Conservation (phyloP, 1,140 invertebrate genomes). For the Calliphora vicina region DNA sequence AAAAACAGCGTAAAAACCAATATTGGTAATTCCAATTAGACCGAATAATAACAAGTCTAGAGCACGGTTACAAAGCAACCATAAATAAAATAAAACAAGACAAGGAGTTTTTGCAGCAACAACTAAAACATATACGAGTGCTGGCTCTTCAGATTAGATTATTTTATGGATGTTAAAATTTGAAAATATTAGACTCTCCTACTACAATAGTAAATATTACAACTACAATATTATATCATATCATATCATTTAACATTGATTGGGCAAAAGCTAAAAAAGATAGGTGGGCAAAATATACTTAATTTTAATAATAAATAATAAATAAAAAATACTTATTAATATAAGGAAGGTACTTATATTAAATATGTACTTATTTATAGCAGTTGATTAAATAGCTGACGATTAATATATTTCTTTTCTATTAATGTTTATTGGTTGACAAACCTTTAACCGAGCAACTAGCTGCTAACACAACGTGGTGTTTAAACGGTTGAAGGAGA, state of each 20-base stretch:
- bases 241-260: not conserved
- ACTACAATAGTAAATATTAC: too few species aligned
- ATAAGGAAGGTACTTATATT: not conserved
- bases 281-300: not conserved
- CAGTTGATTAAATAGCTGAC: not conserved
- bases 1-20: too few species aligned
- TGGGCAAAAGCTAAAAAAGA: not conserved
- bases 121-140: too few species aligned
- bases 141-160: not conserved
- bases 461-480: not conserved
- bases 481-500: not conserved
- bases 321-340: not conserved
- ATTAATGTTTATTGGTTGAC: not conserved
- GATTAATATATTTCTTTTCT: not conserved
- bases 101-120: too few species aligned
- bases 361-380: not conserved
- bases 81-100: too few species aligned
- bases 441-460: not conserved
- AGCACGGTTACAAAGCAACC: too few species aligned
- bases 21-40: too few species aligned
- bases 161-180: not conserved
- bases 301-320: not conserved
- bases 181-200: not conserved
- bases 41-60: too few species aligned
- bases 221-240: too few species aligned